Conservation (phyloP, 2,797 vertebrate species). For the Falco naumanni region DNA sequence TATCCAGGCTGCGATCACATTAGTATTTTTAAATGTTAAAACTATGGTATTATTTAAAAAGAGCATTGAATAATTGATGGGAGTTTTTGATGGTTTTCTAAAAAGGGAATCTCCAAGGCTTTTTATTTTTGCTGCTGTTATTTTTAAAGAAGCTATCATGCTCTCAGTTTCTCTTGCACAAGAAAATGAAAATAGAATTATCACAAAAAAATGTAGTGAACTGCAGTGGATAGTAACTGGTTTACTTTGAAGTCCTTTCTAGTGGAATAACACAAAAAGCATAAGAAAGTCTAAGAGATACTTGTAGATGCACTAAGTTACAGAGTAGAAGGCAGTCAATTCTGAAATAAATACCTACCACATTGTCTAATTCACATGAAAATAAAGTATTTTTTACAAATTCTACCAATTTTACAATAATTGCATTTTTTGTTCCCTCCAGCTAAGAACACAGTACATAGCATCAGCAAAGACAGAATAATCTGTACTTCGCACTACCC, state of each 20-base stretch:
- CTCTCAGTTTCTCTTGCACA: constrained; percentile 8
- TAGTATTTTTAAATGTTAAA: neutral
- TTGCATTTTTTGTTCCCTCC: neutral
- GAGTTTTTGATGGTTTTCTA: constrained; percentile 16
- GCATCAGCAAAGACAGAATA: neutral
- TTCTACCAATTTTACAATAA: neutral
- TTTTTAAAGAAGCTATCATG: constrained; percentile 16
- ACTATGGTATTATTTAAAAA: neutral
- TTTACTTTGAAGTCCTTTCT: neutral
- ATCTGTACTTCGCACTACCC: neutral
- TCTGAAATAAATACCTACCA: neutral
- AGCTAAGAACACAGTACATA: neutral
- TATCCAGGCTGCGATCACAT: neutral
- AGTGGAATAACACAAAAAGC: neutral
- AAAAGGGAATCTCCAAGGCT: constrained; percentile 15
- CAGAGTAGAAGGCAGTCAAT: neutral
- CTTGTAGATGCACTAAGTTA: neutral
- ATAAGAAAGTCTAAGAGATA: neutral
- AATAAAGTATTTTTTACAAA: neutral
- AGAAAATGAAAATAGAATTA: neutral
- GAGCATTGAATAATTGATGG: neutral
- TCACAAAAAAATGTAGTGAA: neutral
- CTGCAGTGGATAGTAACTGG: neutral
- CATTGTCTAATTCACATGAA: neutral
- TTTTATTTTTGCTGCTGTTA: constrained; percentile 15